Conservation (phyloP, 2,113 vertebrate species). For the Haplochromis vanheusdeni region DNA sequence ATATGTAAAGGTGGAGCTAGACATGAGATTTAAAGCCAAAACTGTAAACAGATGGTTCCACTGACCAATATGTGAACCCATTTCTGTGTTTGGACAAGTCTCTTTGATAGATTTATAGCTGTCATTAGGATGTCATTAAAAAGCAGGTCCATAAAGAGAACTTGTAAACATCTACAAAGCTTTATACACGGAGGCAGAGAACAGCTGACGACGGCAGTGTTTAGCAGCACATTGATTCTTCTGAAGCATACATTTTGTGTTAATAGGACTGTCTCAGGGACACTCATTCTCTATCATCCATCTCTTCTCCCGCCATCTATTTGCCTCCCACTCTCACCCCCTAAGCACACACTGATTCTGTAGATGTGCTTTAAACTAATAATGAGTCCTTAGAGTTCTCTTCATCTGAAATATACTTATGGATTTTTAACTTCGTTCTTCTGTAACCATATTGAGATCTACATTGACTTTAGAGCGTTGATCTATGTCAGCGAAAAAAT, state of each 20-base stretch:
- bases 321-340: not conserved
- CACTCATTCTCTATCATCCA: constrained; percentile 13
- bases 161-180: not conserved
- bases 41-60: not conserved
- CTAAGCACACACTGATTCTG: not conserved
- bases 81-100: not conserved
- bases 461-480: not conserved
- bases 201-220: not conserved
- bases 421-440: not conserved
- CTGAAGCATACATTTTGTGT: constrained; percentile 35
- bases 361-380: not conserved
- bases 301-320: constrained; percentile 4
- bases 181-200: not conserved
- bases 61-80: not conserved
- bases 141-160: not conserved
- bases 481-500: not conserved
- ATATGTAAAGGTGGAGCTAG: not conserved
- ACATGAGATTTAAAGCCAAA: not conserved
- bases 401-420: not conserved
- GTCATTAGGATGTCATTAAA: constrained; percentile 26
- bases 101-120: not conserved
- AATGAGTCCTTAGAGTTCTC: not conserved
- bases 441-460: not conserved
- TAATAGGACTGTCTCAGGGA: constrained; percentile 35
- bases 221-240: constrained; percentile 40